Conservation (phyloP, 2,888 invertebrate species). For the Cinara cedri region DNA sequence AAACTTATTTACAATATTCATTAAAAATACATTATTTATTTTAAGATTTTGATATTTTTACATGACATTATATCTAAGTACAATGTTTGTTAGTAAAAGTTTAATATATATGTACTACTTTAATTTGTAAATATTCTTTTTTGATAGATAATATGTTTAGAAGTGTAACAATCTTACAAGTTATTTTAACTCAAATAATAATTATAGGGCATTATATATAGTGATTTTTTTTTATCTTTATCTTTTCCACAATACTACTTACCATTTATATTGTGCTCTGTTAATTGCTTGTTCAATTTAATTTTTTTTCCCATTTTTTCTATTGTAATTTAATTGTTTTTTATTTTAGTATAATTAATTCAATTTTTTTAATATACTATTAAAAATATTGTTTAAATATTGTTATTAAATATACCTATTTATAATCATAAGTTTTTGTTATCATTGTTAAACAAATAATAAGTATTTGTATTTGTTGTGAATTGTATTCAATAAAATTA, state of each 20-base stretch:
- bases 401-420: constrained; percentile 21
- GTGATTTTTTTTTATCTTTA: constrained; percentile 8
- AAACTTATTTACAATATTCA: neutral
- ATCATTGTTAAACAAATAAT: constrained; percentile 14
- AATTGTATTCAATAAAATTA: constrained; percentile 33
- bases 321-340: neutral
- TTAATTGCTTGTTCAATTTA: neutral
- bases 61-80: neutral
- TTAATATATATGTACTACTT: neutral
- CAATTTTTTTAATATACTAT: neutral
- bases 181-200: constrained; percentile 22
- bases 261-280: constrained; percentile 18
- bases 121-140: neutral
- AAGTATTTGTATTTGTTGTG: constrained; percentile 41
- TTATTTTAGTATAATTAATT: constrained; percentile 20
- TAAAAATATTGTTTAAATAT: constrained; percentile 20
- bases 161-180: neutral
- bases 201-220: neutral
- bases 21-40: neutral
- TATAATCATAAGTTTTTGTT: constrained; percentile 29
- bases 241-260: neutral
- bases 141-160: neutral
- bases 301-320: neutral
- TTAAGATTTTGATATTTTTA: neutral
- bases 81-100: neutral